Conservation (phyloP, 2,888 invertebrate species). For the Leptinotarsa peninsularis region DNA sequence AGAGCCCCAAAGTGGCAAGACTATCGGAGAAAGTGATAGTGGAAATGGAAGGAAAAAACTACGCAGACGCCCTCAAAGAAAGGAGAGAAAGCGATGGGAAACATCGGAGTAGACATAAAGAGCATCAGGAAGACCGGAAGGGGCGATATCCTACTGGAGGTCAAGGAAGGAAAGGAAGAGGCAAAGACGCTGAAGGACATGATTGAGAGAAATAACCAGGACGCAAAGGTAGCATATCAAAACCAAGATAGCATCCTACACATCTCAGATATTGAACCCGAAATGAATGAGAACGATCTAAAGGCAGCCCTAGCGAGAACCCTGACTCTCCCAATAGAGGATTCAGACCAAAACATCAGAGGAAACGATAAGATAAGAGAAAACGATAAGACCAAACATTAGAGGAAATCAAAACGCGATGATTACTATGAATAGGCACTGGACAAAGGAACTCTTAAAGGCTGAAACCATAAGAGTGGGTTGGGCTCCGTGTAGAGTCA, state of each 20-base stretch:
- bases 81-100: background rate
- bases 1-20: background rate
- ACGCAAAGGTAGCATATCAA: background rate
- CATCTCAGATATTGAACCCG: background rate
- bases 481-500: background rate
- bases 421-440: background rate
- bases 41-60: background rate
- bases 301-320: background rate
- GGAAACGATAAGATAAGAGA: background rate
- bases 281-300: background rate
- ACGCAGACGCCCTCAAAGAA: constrained; percentile 2
- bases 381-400: background rate
- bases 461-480: constrained; percentile 1
- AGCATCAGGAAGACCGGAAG: constrained; percentile 14
- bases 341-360: background rate
- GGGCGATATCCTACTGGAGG: constrained; percentile 5
- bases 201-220: background rate
- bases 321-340: background rate
- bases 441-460: background rate
- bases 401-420: constrained; percentile 6
- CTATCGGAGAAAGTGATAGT: background rate
- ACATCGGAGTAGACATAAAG: constrained; percentile 12
- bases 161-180: constrained; percentile 1
- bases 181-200: constrained; percentile 1
- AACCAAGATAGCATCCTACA: constrained; percentile 5